These are phyloP conservation scores for Neotoxoptera formosana DNA, from an alignment of 1,140 invertebrate genomes.

Conservation along the genomic window DNA sequence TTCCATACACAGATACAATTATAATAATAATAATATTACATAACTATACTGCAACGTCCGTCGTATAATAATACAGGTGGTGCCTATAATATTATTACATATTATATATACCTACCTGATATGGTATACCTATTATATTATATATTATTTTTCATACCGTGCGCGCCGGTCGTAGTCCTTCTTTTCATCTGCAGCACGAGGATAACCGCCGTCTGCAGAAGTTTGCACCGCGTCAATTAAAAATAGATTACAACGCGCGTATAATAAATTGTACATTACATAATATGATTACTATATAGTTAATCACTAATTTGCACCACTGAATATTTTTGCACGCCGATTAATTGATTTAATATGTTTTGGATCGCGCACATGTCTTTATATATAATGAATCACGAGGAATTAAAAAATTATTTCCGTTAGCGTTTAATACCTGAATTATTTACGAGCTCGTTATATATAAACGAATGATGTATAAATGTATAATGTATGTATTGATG, in stretches of 20 bases:
- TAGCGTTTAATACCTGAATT: neutral
- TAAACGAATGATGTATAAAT: no score
- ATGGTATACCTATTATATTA: neutral
- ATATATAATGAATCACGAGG: neutral
- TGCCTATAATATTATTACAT: neutral
- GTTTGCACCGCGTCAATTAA: neutral
- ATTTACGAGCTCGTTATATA: no score
- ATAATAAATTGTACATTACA: neutral
- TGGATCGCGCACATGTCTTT: neutral
- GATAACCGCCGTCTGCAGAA: no score
- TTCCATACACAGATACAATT: no score
- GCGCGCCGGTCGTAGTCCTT: neutral
- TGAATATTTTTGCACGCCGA: neutral
- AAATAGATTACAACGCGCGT: neutral
- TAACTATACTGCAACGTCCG: neutral
- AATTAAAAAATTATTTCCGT: neutral
- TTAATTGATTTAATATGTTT: neutral
- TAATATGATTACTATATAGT: no score
- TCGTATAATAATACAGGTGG: neutral
- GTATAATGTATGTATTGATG: no score
- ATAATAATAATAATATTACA: no score
- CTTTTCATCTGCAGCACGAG: neutral
- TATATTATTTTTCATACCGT: conserved; percentile 11
- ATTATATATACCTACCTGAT: no score
- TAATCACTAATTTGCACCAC: neutral